Evolutionary conservation across 2,113 vertebrate species (phyloP).

Genomic region (Sphaerodactylus townsendi): DNA sequence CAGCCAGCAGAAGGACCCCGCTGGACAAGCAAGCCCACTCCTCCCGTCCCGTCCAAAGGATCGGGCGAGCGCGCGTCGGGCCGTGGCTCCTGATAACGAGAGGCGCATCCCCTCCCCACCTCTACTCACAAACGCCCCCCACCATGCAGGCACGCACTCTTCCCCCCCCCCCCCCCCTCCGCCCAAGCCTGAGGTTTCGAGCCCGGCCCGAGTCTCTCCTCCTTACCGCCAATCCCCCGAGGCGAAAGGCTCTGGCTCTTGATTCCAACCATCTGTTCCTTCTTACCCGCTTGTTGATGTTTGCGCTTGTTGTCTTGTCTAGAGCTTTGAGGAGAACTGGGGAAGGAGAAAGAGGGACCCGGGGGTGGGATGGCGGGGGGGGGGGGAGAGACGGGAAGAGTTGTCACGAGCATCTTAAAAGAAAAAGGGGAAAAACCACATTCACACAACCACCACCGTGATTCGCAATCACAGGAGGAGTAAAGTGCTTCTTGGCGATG

Average conservation of each 20-base stretch:
- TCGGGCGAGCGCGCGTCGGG: constrained; percentile 63
- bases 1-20: constrained; percentile 81
- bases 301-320: constrained; percentile 66
- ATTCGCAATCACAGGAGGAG: not conserved
- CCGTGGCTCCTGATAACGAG: constrained; percentile 66
- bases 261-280: constrained; percentile 69
- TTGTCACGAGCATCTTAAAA: too few species aligned
- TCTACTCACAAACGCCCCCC: not conserved
- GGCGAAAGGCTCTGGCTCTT: constrained; percentile 48
- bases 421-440: too few species aligned
- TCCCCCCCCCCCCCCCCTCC: constrained; percentile 38
- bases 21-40: too few species aligned
- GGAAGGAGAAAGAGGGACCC: not conserved
- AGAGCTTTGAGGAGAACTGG: not conserved
- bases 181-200: constrained; percentile 32
- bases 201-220: constrained; percentile 48
- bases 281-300: constrained; percentile 43
- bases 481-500: not conserved
- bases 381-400: too few species aligned
- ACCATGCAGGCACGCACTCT: not conserved
- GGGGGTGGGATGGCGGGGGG: not conserved
- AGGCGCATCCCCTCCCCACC: constrained; percentile 35
- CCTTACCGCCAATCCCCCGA: constrained; percentile 59
- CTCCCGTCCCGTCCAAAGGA: constrained; percentile 52
- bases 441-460: too few species aligned